Evolutionary conservation across 2,113 vertebrate genomes (phyloP).

Genomic region (Eretmochelys imbricata): DNA sequence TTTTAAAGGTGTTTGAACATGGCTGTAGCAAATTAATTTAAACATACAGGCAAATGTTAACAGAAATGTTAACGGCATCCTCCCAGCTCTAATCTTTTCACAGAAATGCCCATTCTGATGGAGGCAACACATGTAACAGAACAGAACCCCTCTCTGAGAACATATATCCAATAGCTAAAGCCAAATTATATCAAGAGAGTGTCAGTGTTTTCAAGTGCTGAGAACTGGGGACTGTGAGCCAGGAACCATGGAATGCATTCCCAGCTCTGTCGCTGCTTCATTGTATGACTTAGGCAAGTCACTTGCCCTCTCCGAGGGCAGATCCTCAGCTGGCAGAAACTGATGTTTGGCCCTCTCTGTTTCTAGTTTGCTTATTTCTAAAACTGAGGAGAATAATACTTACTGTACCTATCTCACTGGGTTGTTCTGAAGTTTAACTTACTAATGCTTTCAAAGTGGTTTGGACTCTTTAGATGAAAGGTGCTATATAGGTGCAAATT

Average conservation of each 20-base stretch:
- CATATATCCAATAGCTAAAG: background rate
- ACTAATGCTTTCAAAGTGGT: conserved; percentile 3
- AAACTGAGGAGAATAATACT: background rate
- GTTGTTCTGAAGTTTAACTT: background rate
- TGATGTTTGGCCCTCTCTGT: background rate
- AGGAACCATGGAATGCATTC: background rate
- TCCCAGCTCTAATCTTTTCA: background rate
- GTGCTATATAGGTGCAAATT: background rate
- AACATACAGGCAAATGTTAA: too few species aligned
- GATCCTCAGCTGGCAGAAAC: background rate
- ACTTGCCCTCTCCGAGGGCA: background rate
- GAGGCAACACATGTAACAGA: background rate
- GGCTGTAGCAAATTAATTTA: too few species aligned
- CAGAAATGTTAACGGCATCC: background rate
- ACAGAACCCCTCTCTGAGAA: background rate
- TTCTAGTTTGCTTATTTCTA: background rate
- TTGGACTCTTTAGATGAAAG: background rate
- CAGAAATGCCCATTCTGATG: background rate
- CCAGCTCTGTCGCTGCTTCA: background rate
- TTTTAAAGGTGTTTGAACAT: too few species aligned
- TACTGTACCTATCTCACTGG: background rate
- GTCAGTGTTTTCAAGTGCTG: background rate
- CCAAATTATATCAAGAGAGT: background rate
- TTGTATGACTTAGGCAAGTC: too few species aligned
- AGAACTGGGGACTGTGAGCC: background rate